A percentile compares a stretch with the other conserved stretches of the same genome.
Evolutionary conservation across 2,113 vertebrate species (phyloP).

Genomic region (Myocastor coypus): DNA sequence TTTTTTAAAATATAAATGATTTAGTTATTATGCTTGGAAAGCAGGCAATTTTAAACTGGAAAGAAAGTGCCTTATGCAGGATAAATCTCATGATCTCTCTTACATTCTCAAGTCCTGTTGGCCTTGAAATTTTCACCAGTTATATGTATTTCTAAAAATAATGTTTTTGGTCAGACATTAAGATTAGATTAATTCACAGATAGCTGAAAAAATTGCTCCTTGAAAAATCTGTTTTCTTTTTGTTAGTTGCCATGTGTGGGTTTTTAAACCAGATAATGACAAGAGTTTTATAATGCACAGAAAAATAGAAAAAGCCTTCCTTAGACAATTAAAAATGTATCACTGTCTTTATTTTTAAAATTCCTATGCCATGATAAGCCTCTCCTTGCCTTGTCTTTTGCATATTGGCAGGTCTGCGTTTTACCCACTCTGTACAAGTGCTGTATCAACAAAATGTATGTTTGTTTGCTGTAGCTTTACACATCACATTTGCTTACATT

Average conservation of each 20-base stretch:
- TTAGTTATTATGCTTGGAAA: conserved; percentile 73
- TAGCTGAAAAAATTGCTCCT: background rate
- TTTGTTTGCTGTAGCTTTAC: background rate
- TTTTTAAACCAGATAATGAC: background rate
- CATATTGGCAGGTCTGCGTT: background rate
- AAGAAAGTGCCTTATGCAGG: accelerated
- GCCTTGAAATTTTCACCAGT: conserved; percentile 22
- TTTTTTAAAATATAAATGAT: conserved; percentile 72
- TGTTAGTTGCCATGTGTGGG: background rate
- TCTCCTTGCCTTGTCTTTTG: background rate
- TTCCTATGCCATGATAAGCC: background rate
- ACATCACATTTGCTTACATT: conserved; percentile 59
- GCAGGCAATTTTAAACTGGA: conserved; percentile 33
- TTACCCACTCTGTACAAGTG: background rate
- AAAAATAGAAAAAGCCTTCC: background rate
- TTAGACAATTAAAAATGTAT: background rate
- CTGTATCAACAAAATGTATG: background rate
- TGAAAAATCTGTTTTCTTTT: background rate
- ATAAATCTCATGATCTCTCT: conserved; percentile 41
- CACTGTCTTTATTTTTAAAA: background rate
- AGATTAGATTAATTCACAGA: conserved; percentile 33
- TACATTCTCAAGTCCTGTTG: background rate
- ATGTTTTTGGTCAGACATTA: conserved; percentile 38
- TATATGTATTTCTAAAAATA: background rate
- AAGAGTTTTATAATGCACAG: background rate